These are phyloP conservation scores for Melanostoma mellinum DNA, from an alignment of 2,888 invertebrate genomes.

Conservation along the genomic window DNA sequence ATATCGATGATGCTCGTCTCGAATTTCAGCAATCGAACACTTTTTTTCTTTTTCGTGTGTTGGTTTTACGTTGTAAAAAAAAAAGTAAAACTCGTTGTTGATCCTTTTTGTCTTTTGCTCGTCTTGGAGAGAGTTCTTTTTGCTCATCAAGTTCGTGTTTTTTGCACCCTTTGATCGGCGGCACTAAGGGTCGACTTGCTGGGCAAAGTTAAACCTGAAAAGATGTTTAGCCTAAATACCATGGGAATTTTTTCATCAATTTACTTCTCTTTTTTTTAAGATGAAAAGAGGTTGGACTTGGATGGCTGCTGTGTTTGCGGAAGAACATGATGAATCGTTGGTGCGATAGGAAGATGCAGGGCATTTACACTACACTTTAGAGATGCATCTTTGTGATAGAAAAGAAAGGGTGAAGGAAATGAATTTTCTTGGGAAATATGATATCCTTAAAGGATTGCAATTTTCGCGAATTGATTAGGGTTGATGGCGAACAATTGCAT, in stretches of 20 bases:
- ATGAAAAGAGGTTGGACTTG: constrained; percentile 9
- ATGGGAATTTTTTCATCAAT: constrained; percentile 60
- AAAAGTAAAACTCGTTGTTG: constrained; percentile 44
- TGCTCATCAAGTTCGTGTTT: constrained; percentile 52
- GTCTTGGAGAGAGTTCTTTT: constrained; percentile 49
- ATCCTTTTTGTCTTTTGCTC: constrained; percentile 52
- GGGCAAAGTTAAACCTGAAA: constrained; percentile 46
- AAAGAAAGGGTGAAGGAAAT: constrained; percentile 61
- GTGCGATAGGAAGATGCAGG: constrained; percentile 55
- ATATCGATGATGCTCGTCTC: constrained; percentile 71
- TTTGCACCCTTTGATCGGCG: constrained; percentile 68
- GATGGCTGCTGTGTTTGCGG: constrained; percentile 56
- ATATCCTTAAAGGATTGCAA: constrained; percentile 44
- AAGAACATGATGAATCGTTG: constrained; percentile 62
- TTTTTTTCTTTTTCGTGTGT: constrained; percentile 40
- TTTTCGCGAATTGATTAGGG: constrained; percentile 49
- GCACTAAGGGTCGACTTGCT: constrained; percentile 51
- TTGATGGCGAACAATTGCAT: constrained; percentile 27
- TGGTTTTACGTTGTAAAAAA: constrained; percentile 42
- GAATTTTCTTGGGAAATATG: constrained; percentile 61
- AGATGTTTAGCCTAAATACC: constrained; percentile 68
- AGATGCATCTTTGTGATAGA: constrained; percentile 35
- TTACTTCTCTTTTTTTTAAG: not conserved
- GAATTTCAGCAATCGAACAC: constrained; percentile 54
- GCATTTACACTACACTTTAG: constrained; percentile 58